phyloP scores from a whole-genome alignment of 2,113 vertebrate genomes.

The Anhinga rufa region DNA sequence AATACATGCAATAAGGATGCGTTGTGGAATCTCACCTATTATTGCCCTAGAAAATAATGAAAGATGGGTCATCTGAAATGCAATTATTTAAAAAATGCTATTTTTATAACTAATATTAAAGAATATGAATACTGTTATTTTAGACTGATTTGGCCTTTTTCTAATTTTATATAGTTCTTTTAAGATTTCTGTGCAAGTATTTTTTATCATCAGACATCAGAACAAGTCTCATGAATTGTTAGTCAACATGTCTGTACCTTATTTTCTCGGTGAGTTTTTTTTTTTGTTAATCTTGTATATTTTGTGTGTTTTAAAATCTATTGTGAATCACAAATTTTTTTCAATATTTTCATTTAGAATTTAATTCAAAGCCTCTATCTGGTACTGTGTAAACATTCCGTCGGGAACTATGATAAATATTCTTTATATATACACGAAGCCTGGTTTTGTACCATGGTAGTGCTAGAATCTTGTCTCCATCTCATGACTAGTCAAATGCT shows the following conservation, averaged over 20 bases:
- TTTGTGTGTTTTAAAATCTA: constrained; percentile 35
- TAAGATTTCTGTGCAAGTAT: constrained; percentile 31
- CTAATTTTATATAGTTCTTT: constrained; percentile 51
- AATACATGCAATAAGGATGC: background rate
- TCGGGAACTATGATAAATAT: background rate
- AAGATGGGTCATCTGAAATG: background rate
- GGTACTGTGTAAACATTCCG: background rate
- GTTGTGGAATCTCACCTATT: background rate
- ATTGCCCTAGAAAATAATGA: background rate
- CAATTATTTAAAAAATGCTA: background rate
- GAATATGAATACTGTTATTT: background rate
- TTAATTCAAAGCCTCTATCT: background rate
- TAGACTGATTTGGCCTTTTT: background rate
- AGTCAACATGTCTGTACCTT: background rate
- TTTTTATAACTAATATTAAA: background rate
- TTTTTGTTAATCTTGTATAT: constrained; percentile 33
- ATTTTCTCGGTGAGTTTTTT: constrained; percentile 25
- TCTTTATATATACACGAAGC: background rate
- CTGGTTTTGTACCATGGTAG: background rate
- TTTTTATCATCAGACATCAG: constrained; percentile 22
- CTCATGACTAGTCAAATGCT: background rate
- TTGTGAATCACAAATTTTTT: background rate
- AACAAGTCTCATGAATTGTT: constrained; percentile 4
- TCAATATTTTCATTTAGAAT: background rate
- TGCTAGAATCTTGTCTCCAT: background rate